Conservation (phyloP, 2,797 vertebrate genomes). For the Chelidonichthys spinosus region DNA sequence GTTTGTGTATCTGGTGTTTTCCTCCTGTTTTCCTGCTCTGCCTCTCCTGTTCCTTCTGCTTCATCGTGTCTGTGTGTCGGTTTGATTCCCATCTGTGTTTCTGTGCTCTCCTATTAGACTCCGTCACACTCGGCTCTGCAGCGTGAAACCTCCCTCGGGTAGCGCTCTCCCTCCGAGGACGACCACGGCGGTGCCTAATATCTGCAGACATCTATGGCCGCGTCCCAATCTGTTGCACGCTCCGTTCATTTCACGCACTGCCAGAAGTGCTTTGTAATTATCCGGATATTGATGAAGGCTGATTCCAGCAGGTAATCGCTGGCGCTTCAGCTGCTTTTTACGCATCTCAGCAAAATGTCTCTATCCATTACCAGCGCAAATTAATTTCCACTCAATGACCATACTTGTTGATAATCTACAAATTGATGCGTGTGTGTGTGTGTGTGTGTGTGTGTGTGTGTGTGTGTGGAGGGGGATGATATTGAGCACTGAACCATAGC, state of each 20-base stretch:
- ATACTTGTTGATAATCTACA: constrained; percentile 73
- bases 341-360: constrained; percentile 84
- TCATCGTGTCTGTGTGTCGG: neutral
- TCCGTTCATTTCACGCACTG: constrained; percentile 84
- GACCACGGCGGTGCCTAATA: constrained; percentile 67
- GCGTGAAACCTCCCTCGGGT: constrained; percentile 39
- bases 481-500: constrained; percentile 44
- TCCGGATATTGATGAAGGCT: constrained; percentile 86
- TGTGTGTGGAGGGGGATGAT: neutral
- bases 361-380: constrained; percentile 84
- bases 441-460: constrained; percentile 17
- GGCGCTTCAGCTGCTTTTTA: constrained; percentile 81
- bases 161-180: constrained; percentile 36
- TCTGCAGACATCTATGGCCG: constrained; percentile 82
- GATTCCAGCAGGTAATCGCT: constrained; percentile 87
- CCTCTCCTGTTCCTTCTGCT: too few species aligned
- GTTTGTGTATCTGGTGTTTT: too few species aligned
- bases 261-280: constrained; percentile 88
- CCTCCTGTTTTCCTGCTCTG: too few species aligned
- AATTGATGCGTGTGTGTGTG: constrained; percentile 1
- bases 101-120: constrained; percentile 22
- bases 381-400: constrained; percentile 82
- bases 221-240: constrained; percentile 78
- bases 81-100: constrained; percentile 3
- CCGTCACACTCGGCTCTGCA: constrained; percentile 40